Evolutionary conservation across 2,888 invertebrate species (phyloP), one percentile per base, ranked within the genome.

Genomic region (Pristionchus fissidentatus): DNA sequence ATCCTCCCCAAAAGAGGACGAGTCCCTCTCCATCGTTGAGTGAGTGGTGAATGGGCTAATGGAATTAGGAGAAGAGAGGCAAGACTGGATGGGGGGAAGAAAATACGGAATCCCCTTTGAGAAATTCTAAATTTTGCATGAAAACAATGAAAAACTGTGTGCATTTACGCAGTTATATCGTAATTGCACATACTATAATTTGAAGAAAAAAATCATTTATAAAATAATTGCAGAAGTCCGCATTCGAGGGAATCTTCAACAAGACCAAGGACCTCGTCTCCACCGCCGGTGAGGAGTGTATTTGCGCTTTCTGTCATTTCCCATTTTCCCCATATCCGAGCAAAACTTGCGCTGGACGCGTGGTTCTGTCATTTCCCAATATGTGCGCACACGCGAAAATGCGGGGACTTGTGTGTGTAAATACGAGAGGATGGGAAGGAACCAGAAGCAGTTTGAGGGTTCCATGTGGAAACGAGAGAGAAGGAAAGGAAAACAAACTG

Each of bases 201-300:
- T 57, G 62, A 35, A 8, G 10, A 32, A n/a, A 10, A 19, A 77
- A 41, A 52, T 15, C 13, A 52, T 73, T 29, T 35, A 3, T 15
- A 1, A 29, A 55, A 29, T 60, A n/a, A 29, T 80, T 80, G 22
- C 62, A 80, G 80, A 80, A 80, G 57, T 43, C 41, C 46, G 80
- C 80, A 10, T 80, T 80, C 80, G 80, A 80, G 60, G 80, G 80
- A 41, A 41, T 80, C 80, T 80, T 80, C 80, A 80, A 80, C 80
- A 80, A 80, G 80, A 80, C 80, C 19, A 80, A 80, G 32, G 80
- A 80, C 22, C 52, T 80, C 62, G 80, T 60, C 19, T 80, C 80
- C 26, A 60, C 57, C 22, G 80, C 80, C 1, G 80, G 80, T 80
- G 38, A n/a, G 32, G 46, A 15, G 29, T 60, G n/a, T 60, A 15